Evolutionary conservation across 1,140 invertebrate genomes (phyloP), one percentile per base, ranked within the genome.

Genomic region (Rhynchophorus ferrugineus): DNA sequence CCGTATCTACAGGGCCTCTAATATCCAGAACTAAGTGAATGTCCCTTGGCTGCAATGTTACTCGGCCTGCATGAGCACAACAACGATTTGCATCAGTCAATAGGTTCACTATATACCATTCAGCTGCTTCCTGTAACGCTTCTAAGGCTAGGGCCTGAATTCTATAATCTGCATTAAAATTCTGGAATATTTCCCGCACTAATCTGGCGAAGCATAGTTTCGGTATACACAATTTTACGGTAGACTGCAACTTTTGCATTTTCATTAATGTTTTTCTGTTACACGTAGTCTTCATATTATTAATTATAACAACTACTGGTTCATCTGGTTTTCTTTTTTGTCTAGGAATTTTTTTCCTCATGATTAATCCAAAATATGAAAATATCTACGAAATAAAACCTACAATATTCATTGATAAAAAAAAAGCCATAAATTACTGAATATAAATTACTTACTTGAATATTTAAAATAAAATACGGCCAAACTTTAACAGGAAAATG

Each of bases 11-110:
- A 8, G 61, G 60, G n/a, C 71, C 73, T 55, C 71, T 59, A 11
- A 76, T 34, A 21, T 69, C 51, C 38, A 72, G 53, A 29, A 72
- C 59, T 6, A 76, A 44, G 21, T 63, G 42, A 56, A 77, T 64
- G 67, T 90, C 87, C 49, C 78, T 78, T 20, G 79, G 76, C 75
- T 82, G 81, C 42, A 91, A 75, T 22, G 87, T 91, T 0, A 87
- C 78, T 35, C 87, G 73, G 60, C 83, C 80, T n/a, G 84, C 81
- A 63, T 88, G 85, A 46, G 79, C 73, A 18, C 85, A 75, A 56
- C 84, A 78, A 62, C 85, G 53, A 60, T 83, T 75, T 37, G 82
- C 77, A 66, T 91, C 86, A 65, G 87, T 79, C 61, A 90, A 87
- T 8, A 86, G 75, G 61, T 86, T 81, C 13, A 84, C 80, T 8